Percentiles rank a stretch among this genome's conserved stretches.
These are phyloP conservation scores for Dorcus hopei DNA, from an alignment of 2,888 invertebrate genomes.

Conservation along the genomic window DNA sequence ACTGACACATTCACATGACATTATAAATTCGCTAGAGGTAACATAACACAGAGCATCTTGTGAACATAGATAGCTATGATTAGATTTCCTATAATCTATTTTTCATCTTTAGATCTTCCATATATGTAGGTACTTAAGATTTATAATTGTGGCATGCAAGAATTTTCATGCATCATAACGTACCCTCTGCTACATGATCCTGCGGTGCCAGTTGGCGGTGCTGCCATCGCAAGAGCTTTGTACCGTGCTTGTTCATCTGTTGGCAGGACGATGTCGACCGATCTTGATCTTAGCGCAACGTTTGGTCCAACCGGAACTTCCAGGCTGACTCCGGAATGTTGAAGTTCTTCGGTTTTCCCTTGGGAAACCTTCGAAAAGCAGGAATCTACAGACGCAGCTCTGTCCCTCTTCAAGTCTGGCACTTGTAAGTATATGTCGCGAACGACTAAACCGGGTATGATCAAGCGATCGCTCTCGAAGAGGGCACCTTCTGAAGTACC, in stretches of 20 bases:
- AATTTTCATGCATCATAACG: conserved; percentile 34
- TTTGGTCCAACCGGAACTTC: conserved; percentile 67
- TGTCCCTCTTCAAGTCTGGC: conserved; percentile 78
- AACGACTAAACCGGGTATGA: conserved; percentile 43
- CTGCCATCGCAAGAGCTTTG: conserved; percentile 74
- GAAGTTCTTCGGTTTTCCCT: conserved; percentile 67
- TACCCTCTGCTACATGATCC: conserved; percentile 45
- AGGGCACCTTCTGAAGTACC: conserved; percentile 42
- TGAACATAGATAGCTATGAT: too few species aligned
- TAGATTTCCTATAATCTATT: too few species aligned
- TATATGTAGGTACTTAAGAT: too few species aligned
- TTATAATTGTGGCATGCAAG: not conserved
- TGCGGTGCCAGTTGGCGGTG: conserved; percentile 42
- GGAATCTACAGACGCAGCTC: conserved; percentile 85
- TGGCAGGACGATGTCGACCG: conserved; percentile 84
- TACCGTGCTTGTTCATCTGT: conserved; percentile 82
- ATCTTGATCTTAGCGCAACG: conserved; percentile 70
- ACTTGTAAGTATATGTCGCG: conserved; percentile 61
- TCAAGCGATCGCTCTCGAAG: conserved; percentile 38
- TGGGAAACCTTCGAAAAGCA: conserved; percentile 77
- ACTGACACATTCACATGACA: too few species aligned
- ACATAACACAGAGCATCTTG: too few species aligned
- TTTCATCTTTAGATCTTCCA: too few species aligned
- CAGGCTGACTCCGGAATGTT: conserved; percentile 60
- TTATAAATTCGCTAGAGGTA: too few species aligned